These are phyloP conservation scores for Stichopus chloronotus DNA, from an alignment of 35 echinoderm and acorn worm genomes.

Conservation along the genomic window DNA sequence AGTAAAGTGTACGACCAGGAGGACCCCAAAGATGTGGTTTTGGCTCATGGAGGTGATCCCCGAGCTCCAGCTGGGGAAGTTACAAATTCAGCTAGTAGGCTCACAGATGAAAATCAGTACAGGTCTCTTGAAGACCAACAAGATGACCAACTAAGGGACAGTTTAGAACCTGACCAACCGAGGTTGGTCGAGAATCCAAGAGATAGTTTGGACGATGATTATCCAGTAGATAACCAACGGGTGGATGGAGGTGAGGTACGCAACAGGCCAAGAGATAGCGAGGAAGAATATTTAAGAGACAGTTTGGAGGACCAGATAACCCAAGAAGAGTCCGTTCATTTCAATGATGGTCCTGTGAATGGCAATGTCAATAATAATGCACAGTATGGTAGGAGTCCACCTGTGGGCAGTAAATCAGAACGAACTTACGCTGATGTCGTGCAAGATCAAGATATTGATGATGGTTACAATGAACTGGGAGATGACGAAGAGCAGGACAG, in stretches of 20 bases:
- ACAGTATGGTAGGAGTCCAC: neutral
- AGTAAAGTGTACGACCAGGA: conserved; percentile 23
- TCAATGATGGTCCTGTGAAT: neutral
- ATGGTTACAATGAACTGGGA: conserved; percentile 24
- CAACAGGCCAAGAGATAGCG: neutral
- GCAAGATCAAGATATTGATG: neutral
- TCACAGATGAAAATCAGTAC: too few relatives aligned
- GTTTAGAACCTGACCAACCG: neutral
- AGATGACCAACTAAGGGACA: neutral
- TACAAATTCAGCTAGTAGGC: too few relatives aligned
- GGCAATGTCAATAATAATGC: conserved; percentile 50
- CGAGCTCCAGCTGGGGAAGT: neutral
- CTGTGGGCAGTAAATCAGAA: neutral
- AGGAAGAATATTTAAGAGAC: conserved; percentile 3
- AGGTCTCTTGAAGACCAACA: neutral
- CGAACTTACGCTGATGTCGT: conserved; percentile 10
- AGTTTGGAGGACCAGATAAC: conserved; percentile 24
- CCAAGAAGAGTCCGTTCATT: neutral
- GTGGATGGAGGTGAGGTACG: neutral
- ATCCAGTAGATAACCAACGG: neutral
- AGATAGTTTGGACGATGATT: neutral
- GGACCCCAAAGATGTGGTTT: neutral
- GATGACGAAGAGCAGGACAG: conserved; percentile 25
- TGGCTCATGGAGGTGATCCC: conserved; percentile 35
- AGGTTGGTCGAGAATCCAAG: neutral